Evolutionary conservation across 2,113 vertebrate genomes (phyloP).

Genomic region (Labrus mixtus): DNA sequence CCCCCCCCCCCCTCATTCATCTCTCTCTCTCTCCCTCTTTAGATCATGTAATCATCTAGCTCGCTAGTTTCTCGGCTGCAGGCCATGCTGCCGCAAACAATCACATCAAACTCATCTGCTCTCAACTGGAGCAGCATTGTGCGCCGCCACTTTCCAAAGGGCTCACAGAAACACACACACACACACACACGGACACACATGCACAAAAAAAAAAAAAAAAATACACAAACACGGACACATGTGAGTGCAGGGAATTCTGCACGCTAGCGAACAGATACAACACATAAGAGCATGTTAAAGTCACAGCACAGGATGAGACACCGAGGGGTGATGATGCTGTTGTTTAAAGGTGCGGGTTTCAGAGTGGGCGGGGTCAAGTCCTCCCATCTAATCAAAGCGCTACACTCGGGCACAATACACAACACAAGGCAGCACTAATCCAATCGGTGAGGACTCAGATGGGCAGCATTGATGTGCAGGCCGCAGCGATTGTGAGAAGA

Average conservation of each 20-base stretch:
- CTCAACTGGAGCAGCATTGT: constrained; percentile 66
- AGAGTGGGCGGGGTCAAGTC: not conserved
- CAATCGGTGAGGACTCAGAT: constrained; percentile 68
- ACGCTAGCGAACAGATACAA: not conserved
- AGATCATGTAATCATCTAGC: constrained; percentile 78
- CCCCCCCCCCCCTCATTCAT: constrained; percentile 35
- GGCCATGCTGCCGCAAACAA: constrained; percentile 75
- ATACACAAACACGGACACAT: not conserved
- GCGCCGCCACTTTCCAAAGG: constrained; percentile 13
- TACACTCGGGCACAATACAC: constrained; percentile 40
- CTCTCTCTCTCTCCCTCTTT: constrained; percentile 72
- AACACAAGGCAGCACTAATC: constrained; percentile 62
- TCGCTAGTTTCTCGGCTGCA: constrained; percentile 67
- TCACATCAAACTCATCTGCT: constrained; percentile 77
- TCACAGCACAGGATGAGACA: not conserved
- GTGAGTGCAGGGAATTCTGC: not conserved
- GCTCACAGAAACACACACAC: not conserved
- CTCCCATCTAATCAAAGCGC: constrained; percentile 44
- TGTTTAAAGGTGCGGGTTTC: constrained; percentile 2
- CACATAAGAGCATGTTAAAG: not conserved
- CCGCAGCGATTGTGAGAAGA: constrained; percentile 63
- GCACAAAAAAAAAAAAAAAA: not conserved
- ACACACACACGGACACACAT: constrained; percentile 1
- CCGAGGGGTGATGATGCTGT: constrained; percentile 1
- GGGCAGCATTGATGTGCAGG: constrained; percentile 60